These are phyloP conservation scores for Caenorhabditis uteleia DNA, from an alignment of 2,888 invertebrate species.

Conservation along the genomic window DNA sequence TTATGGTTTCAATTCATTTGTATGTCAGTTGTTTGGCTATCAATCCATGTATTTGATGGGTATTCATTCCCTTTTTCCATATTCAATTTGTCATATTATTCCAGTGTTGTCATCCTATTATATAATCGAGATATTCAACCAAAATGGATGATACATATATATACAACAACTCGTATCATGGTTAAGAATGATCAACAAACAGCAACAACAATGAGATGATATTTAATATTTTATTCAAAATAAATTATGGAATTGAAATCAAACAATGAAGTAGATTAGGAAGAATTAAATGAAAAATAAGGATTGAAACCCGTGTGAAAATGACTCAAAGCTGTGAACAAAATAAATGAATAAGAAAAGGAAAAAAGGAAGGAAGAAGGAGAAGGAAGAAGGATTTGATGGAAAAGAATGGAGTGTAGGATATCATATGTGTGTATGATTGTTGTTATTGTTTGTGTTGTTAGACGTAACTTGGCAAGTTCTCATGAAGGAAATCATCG, in stretches of 20 bases:
- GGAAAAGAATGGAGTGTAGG: too few species aligned
- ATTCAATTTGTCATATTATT: conserved; percentile 1
- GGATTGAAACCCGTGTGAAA: too few species aligned
- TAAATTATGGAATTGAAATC: too few species aligned
- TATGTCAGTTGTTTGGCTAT: conserved; percentile 34
- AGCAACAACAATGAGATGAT: conserved; percentile 16
- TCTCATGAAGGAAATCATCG: conserved; percentile 42
- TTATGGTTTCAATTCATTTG: conserved; percentile 41
- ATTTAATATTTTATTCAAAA: neutral
- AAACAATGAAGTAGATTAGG: too few species aligned
- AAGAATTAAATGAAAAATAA: too few species aligned
- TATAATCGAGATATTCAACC: conserved; percentile 22
- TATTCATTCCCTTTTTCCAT: conserved; percentile 3
- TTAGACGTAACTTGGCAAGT: conserved; percentile 36
- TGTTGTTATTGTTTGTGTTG: neutral
- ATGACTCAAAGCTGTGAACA: too few species aligned
- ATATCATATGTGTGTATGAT: neutral
- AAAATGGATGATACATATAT: conserved; percentile 1
- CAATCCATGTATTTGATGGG: conserved; percentile 39
- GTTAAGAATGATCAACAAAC: too few species aligned
- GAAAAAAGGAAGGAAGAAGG: too few species aligned
- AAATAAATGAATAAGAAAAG: too few species aligned
- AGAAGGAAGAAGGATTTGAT: too few species aligned
- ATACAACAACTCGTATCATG: too few species aligned
- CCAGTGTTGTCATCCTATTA: conserved; percentile 21